Conservation (phyloP, 2,888 invertebrate genomes). For the Abrostola tripartita region DNA sequence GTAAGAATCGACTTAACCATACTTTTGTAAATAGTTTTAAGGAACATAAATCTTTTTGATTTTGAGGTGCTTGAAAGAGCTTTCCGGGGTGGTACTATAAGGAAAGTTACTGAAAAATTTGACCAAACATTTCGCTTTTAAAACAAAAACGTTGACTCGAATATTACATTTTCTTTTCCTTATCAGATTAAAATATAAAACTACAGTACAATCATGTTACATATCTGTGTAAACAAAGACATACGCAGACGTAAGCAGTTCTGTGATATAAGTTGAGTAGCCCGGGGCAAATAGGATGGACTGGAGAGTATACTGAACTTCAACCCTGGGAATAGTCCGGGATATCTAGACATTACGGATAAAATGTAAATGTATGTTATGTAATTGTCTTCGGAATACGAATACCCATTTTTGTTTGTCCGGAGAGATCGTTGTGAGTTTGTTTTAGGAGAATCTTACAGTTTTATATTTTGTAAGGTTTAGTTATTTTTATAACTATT, state of each 20-base stretch:
- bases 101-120: no score
- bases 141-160: no score
- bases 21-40: no score
- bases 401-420: not conserved
- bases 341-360: conserved; percentile 24
- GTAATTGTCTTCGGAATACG: conserved; percentile 1
- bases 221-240: conserved; percentile 16
- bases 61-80: no score
- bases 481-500: no score
- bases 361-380: conserved; percentile 5
- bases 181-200: no score
- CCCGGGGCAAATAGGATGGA: conserved; percentile 36
- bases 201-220: conserved; percentile 15
- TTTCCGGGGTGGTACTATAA: no score
- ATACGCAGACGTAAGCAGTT: conserved; percentile 2
- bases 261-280: conserved; percentile 28
- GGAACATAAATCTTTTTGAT: no score
- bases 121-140: no score
- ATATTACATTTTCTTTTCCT: no score
- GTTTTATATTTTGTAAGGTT: no score
- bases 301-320: conserved; percentile 26
- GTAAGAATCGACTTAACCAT: no score
- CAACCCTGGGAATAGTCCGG: conserved; percentile 10
- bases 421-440: not conserved
- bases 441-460: not conserved